Evolutionary conservation across 2,888 invertebrate species (phyloP).

Genomic region (Stenoptilia bipunctidactyla): DNA sequence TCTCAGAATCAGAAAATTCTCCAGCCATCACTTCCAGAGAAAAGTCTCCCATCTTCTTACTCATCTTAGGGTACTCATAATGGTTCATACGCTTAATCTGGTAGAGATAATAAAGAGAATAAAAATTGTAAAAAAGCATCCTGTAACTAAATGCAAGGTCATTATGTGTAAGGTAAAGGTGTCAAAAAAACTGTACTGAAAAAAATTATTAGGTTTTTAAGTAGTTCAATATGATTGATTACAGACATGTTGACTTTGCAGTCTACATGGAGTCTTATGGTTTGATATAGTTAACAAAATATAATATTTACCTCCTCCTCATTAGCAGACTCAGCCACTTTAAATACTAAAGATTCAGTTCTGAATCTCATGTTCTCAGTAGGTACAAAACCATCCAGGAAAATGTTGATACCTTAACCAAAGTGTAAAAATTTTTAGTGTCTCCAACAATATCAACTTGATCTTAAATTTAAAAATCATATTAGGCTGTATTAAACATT

Average conservation of each 20-base stretch:
- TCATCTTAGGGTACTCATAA: slow-evolving; percentile 95
- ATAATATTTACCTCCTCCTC: slow-evolving; percentile 84
- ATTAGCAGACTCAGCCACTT: slow-evolving; percentile 97
- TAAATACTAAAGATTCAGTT: slow-evolving; percentile 96
- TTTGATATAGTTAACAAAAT: not conserved
- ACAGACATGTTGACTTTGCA: no score
- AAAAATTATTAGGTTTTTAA: not conserved
- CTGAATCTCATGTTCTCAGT: slow-evolving; percentile 99
- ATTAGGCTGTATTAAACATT: no score
- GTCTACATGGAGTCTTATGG: no score
- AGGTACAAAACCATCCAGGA: slow-evolving; percentile 98
- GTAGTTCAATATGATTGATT: no score
- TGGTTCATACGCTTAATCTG: slow-evolving; percentile 93
- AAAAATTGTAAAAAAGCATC: not conserved
- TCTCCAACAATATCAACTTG: not conserved
- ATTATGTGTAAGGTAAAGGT: no score
- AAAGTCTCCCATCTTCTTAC: slow-evolving; percentile 86
- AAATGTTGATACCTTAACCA: slow-evolving; percentile 91
- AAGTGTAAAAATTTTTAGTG: no score
- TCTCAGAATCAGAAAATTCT: slow-evolving; percentile 99
- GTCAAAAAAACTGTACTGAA: not conserved
- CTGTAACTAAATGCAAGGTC: not conserved
- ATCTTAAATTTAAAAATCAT: no score
- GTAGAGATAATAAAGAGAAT: slow-evolving; percentile 7
- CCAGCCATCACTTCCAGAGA: slow-evolving; percentile 85